Conservation (phyloP, 2,888 invertebrate genomes). For the Cynaeus angustus region DNA sequence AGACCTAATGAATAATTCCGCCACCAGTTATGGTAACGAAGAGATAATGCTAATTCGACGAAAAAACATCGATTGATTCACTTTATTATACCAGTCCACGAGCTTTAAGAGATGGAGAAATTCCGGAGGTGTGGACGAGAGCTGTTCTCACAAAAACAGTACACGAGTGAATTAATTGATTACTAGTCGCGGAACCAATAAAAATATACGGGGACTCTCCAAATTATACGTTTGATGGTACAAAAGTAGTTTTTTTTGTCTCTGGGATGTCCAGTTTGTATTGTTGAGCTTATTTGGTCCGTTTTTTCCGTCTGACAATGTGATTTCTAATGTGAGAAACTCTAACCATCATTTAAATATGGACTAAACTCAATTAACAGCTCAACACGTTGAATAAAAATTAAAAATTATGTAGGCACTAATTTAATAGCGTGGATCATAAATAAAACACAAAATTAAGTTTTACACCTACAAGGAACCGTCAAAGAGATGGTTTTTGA, state of each 20-base stretch:
- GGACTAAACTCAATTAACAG: neutral
- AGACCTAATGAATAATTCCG: constrained; percentile 45
- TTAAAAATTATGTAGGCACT: neutral
- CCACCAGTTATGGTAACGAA: constrained; percentile 45
- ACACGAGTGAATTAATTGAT: constrained; percentile 38
- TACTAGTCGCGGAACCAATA: constrained; percentile 15
- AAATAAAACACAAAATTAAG: constrained; percentile 5
- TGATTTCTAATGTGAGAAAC: constrained; percentile 5
- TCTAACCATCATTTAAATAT: neutral
- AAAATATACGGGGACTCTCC: constrained; percentile 5
- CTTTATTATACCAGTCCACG: constrained; percentile 28
- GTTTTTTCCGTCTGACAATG: neutral
- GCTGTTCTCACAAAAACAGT: constrained; percentile 33
- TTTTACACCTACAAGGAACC: neutral
- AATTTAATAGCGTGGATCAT: neutral
- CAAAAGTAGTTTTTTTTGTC: neutral
- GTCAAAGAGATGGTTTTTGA: no score
- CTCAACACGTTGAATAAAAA: constrained; percentile 3
- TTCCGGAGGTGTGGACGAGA: constrained; percentile 40
- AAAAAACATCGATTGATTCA: constrained; percentile 32
- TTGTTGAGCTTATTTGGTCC: neutral
- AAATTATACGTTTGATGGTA: neutral
- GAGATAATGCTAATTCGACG: constrained; percentile 41
- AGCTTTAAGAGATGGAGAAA: constrained; percentile 12
- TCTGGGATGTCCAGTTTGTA: neutral